A percentile compares a stretch with the other conserved stretches of the same genome.
These are phyloP conservation scores for Myripristis jacobus DNA, from an alignment of 2,797 vertebrate genomes.

Conservation along the genomic window DNA sequence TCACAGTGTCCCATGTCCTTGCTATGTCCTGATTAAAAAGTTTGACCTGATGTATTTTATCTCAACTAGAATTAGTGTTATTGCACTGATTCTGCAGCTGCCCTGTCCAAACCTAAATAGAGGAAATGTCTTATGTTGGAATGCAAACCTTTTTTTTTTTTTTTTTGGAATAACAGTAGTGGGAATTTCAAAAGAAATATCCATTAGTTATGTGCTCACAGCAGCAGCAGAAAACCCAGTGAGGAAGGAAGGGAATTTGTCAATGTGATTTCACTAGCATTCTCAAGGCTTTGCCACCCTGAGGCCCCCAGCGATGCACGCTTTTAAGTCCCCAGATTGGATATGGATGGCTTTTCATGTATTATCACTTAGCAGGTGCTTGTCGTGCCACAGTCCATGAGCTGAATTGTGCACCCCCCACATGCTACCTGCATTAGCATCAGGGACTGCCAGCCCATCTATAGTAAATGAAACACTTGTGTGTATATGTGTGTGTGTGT, in stretches of 20 bases:
- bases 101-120: constrained; percentile 32
- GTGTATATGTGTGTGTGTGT: constrained; percentile 35
- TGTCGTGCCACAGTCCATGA: constrained; percentile 33
- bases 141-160: neutral
- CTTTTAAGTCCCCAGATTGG: constrained; percentile 67
- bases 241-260: constrained; percentile 36
- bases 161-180: constrained; percentile 1
- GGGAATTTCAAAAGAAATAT: constrained; percentile 1
- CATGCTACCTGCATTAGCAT: constrained; percentile 39
- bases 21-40: constrained; percentile 81
- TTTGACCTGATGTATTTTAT: constrained; percentile 77
- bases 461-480: constrained; percentile 32
- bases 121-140: neutral
- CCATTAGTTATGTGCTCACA: neutral
- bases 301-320: constrained; percentile 51
- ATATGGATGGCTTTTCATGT: constrained; percentile 64
- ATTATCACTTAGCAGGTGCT: constrained; percentile 64
- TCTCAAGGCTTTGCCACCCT: constrained; percentile 51
- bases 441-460: constrained; percentile 37
- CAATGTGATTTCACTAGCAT: constrained; percentile 55
- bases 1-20: constrained; percentile 77
- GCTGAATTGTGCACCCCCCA: constrained; percentile 47
- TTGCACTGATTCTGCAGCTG: constrained; percentile 36
- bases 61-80: constrained; percentile 66
- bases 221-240: constrained; percentile 7